These are phyloP conservation scores for Barbus barbus DNA, from an alignment of 2,113 vertebrate genomes.

Conservation along the genomic window DNA sequence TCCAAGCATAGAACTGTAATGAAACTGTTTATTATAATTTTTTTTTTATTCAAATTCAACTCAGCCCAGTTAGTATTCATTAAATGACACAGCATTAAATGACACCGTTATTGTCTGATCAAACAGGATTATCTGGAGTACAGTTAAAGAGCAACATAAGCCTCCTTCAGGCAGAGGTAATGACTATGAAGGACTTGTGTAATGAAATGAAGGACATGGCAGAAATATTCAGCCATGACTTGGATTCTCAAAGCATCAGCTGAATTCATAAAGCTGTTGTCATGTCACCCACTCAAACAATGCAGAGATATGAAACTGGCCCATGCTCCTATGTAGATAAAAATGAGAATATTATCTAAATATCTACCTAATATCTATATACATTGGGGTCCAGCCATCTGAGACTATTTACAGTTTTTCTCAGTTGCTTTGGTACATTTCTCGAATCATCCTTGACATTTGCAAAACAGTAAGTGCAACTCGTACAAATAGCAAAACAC, in stretches of 20 bases:
- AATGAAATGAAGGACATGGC: conserved; percentile 41
- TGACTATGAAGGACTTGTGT: conserved; percentile 44
- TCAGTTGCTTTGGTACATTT: too few relatives aligned
- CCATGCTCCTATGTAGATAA: not conserved
- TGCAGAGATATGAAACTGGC: not conserved
- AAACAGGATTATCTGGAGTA: conserved; percentile 36
- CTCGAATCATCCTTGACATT: too few relatives aligned
- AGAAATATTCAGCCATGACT: conserved; percentile 29
- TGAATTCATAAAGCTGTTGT: not conserved
- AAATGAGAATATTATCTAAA: not conserved
- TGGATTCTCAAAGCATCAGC: conserved; percentile 10
- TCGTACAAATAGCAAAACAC: too few relatives aligned
- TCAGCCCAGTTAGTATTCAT: conserved; percentile 24
- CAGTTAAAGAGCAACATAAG: conserved; percentile 9
- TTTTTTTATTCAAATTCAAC: conserved; percentile 24
- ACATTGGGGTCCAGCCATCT: too few relatives aligned
- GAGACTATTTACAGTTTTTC: too few relatives aligned
- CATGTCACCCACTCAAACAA: not conserved
- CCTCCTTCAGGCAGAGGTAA: conserved; percentile 32
- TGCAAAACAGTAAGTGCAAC: too few relatives aligned
- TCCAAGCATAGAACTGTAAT: conserved; percentile 7
- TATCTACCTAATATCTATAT: too few relatives aligned
- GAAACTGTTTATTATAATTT: not conserved
- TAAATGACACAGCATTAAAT: conserved; percentile 29
- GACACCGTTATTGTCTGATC: conserved; percentile 38